Conservation (phyloP, 2,888 invertebrate genomes). For the Clistopyga incitator region DNA sequence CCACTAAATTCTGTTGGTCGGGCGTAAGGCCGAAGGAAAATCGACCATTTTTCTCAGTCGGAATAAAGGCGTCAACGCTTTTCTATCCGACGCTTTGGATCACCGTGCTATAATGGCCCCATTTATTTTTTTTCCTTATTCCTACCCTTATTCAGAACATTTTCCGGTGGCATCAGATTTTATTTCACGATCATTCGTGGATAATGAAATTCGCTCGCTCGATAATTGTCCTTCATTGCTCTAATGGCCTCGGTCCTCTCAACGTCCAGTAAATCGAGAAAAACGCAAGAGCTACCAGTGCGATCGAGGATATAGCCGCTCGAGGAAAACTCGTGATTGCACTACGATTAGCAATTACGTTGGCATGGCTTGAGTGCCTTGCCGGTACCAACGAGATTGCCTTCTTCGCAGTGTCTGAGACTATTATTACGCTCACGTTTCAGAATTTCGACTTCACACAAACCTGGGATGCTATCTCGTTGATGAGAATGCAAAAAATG, state of each 20-base stretch:
- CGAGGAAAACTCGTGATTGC: conserved; percentile 37
- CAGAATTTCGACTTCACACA: neutral
- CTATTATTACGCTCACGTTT: conserved; percentile 19
- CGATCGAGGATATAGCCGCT: neutral
- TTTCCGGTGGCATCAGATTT: neutral
- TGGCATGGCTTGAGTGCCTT: conserved; percentile 9
- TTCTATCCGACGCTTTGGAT: conserved; percentile 18
- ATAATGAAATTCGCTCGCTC: conserved; percentile 10
- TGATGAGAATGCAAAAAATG: conserved; percentile 18
- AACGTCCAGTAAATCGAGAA: conserved; percentile 9
- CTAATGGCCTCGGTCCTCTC: neutral
- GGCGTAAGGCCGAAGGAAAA: conserved; percentile 38
- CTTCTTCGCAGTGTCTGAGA: conserved; percentile 36
- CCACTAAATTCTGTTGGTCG: conserved; percentile 65
- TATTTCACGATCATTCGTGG: conserved; percentile 21
- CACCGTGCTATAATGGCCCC: conserved; percentile 1
- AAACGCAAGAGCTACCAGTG: neutral
- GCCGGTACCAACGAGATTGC: conserved; percentile 27
- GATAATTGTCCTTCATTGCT: neutral
- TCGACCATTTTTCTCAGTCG: conserved; percentile 49
- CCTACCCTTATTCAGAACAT: neutral
- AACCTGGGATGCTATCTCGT: neutral
- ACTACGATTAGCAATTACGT: conserved; percentile 44
- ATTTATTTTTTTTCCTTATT: conserved; percentile 4
- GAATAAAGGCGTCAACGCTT: conserved; percentile 42